Evolutionary conservation across 2,888 invertebrate genomes (phyloP).

Genomic region (Lochmaea capreae): DNA sequence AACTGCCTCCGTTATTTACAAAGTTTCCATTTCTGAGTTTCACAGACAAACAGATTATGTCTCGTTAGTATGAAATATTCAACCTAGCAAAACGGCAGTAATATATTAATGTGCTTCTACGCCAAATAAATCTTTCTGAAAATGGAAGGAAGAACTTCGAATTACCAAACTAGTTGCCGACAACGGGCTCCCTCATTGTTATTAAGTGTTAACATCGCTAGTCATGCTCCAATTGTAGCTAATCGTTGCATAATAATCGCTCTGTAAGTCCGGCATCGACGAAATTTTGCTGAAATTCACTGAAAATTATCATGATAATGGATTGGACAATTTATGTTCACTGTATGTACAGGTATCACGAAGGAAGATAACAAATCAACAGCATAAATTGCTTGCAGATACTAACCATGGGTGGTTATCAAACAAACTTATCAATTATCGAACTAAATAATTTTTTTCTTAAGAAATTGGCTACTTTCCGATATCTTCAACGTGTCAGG

Average conservation of each 20-base stretch:
- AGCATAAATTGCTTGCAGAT: too few relatives aligned
- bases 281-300: not conserved
- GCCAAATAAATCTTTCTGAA: slow-evolving; percentile 21
- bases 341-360: not conserved
- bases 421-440: too few relatives aligned
- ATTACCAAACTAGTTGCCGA: slow-evolving; percentile 27
- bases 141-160: slow-evolving; percentile 24
- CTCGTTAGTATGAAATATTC: slow-evolving; percentile 32
- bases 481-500: too few relatives aligned
- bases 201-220: slow-evolving; percentile 29
- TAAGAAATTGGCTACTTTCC: too few relatives aligned
- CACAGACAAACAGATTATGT: slow-evolving; percentile 18
- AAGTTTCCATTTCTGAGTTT: slow-evolving; percentile 12
- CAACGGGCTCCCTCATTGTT: slow-evolving; percentile 19
- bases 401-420: too few relatives aligned
- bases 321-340: slow-evolving; percentile 1
- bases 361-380: slow-evolving; percentile 10
- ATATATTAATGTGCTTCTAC: slow-evolving; percentile 19
- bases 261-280: slow-evolving; percentile 15
- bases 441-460: too few relatives aligned
- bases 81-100: slow-evolving; percentile 14
- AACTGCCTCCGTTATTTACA: slow-evolving; percentile 18
- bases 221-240: slow-evolving; percentile 25
- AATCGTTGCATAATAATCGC: slow-evolving; percentile 28
- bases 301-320: slow-evolving; percentile 22